A percentile compares a stretch with the other conserved stretches of the same genome.
Evolutionary conservation across 2,113 vertebrate species (phyloP).

Genomic region (Takifugu flavidus): DNA sequence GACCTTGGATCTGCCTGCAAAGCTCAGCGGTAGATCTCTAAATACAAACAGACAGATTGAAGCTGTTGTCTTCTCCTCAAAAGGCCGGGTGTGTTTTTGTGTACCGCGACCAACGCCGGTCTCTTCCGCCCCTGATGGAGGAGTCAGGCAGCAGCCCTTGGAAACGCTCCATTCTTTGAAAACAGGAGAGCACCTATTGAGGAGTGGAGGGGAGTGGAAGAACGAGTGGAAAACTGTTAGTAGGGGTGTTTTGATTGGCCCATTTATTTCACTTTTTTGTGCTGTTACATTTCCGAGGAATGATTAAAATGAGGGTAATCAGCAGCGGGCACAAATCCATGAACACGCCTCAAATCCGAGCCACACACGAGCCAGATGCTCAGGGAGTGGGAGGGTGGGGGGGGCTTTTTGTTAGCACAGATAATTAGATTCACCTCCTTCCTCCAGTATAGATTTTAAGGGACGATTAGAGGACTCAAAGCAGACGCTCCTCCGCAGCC

Average conservation of each 20-base stretch:
- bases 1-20: conserved; percentile 51
- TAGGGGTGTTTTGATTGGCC: too few species aligned
- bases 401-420: conserved; percentile 33
- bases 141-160: conserved; percentile 18
- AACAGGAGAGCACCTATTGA: conserved; percentile 24
- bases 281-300: too few species aligned
- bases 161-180: conserved; percentile 21
- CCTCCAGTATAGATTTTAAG: conserved; percentile 42
- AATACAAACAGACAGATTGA: conserved; percentile 36
- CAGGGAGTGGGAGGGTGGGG: conserved; percentile 7
- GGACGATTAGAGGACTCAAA: conserved; percentile 37
- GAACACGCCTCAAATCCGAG: conserved; percentile 6
- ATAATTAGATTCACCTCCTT: conserved; percentile 48
- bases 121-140: conserved; percentile 37
- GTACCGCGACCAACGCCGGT: conserved; percentile 36
- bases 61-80: conserved; percentile 6
- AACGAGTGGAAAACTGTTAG: too few species aligned
- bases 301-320: not conserved
- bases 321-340: conserved; percentile 3
- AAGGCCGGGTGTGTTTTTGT: not conserved
- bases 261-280: too few species aligned
- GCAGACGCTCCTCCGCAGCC: conserved; percentile 20
- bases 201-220: not conserved
- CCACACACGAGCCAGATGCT: conserved; percentile 22
- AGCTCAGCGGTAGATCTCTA: conserved; percentile 48